phyloP scores from a whole-genome alignment of 2,888 invertebrate species.

The Netelia inedita region DNA sequence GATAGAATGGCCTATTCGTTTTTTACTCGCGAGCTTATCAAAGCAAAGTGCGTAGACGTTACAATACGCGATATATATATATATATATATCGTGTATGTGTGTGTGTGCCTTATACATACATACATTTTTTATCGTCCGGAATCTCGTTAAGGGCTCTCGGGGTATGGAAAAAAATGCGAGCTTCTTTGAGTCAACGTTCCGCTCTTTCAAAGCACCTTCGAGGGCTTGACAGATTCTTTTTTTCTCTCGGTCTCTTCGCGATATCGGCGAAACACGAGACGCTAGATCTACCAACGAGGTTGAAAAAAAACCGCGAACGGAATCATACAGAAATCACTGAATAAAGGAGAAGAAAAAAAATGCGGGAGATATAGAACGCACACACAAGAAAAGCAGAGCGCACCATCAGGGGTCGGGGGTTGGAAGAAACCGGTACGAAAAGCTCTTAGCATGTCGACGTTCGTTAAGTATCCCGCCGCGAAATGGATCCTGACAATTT shows the following conservation, averaged over 20 bases:
- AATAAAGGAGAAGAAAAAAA: constrained; percentile 37
- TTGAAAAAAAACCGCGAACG: constrained; percentile 31
- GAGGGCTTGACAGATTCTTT: background rate
- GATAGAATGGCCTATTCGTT: background rate
- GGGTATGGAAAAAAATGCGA: background rate
- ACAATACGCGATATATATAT: background rate
- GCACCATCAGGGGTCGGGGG: constrained; percentile 39
- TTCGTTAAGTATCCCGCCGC: constrained; percentile 76
- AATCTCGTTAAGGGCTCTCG: background rate
- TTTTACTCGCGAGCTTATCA: background rate
- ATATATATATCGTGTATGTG: no score
- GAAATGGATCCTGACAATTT: constrained; percentile 81
- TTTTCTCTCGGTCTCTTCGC: background rate
- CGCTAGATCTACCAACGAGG: constrained; percentile 22
- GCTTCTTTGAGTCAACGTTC: background rate
- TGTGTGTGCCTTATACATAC: no score
- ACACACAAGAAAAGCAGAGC: constrained; percentile 45
- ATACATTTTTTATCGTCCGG: background rate
- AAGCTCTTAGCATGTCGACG: constrained; percentile 82
- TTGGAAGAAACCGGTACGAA: constrained; percentile 72
- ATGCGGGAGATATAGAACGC: background rate
- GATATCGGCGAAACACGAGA: constrained; percentile 9
- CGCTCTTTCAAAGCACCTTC: constrained; percentile 1
- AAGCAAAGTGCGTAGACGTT: background rate
- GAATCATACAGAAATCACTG: constrained; percentile 53